These are phyloP conservation scores for Perca fluviatilis DNA, from an alignment of 2,113 vertebrate species.

Conservation along the genomic window DNA sequence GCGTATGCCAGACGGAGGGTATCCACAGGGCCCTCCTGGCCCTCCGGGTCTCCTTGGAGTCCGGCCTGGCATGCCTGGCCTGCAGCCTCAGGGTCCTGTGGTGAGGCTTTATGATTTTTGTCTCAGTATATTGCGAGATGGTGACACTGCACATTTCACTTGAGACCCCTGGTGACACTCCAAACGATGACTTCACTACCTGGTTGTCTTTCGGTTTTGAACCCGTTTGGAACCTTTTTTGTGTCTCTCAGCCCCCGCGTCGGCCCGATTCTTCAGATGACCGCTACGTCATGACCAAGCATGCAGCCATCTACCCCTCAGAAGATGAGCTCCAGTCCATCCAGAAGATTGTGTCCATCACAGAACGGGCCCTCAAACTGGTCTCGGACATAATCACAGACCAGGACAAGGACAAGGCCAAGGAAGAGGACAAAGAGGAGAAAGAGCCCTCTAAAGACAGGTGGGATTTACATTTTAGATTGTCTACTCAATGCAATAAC, in stretches of 20 bases:
- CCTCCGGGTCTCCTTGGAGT: conserved; percentile 95
- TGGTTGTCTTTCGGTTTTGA: background rate
- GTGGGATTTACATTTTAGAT: conserved; percentile 59
- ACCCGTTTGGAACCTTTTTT: background rate
- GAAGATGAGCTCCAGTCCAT: conserved; percentile 98
- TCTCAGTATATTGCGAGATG: no score
- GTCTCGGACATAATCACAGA: conserved; percentile 97
- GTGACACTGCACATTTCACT: no score
- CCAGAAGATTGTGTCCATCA: conserved; percentile 99
- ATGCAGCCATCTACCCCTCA: conserved; percentile 96
- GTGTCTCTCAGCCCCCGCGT: conserved; percentile 88
- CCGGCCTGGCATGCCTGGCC: conserved; percentile 92
- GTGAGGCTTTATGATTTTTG: conserved; percentile 76
- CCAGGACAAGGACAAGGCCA: conserved; percentile 91
- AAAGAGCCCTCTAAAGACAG: conserved; percentile 93
- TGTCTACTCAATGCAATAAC: background rate
- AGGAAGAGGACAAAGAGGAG: conserved; percentile 94
- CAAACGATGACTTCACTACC: no score
- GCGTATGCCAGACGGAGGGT: conserved; percentile 92
- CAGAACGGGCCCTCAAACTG: conserved; percentile 96
- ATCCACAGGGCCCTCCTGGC: conserved; percentile 93
- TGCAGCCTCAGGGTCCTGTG: conserved; percentile 94
- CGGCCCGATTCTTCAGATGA: conserved; percentile 98
- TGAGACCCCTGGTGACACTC: no score
- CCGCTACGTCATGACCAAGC: conserved; percentile 98